Evolutionary conservation across 2,113 vertebrate species (phyloP).

Genomic region (Charina bottae): DNA sequence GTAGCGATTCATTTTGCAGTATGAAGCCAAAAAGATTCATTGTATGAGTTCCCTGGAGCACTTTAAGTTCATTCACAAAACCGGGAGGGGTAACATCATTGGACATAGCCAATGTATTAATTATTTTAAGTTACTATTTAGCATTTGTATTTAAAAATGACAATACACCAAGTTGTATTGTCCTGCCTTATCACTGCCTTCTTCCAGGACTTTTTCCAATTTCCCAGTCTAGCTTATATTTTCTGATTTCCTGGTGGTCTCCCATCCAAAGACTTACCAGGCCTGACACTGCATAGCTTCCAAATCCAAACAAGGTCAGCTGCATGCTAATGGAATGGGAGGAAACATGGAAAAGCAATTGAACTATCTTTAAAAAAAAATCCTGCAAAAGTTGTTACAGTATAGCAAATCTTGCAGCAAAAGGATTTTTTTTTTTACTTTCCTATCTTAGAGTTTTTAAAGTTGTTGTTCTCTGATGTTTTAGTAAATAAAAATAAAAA

Average conservation of each 20-base stretch:
- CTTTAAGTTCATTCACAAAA: background rate
- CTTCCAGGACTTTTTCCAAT: background rate
- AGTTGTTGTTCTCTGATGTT: too few species aligned
- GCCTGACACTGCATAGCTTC: too few species aligned
- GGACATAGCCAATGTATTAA: background rate
- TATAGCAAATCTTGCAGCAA: too few species aligned
- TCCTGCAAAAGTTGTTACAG: too few species aligned
- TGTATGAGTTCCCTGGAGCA: background rate
- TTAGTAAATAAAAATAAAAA: too few species aligned
- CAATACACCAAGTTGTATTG: background rate
- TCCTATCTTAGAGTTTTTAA: too few species aligned
- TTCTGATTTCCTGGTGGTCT: background rate
- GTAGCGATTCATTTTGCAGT: background rate
- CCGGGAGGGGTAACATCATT: background rate
- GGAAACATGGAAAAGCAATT: too few species aligned
- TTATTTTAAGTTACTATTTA: background rate
- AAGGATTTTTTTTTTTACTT: too few species aligned
- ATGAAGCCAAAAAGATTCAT: background rate
- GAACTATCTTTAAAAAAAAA: too few species aligned
- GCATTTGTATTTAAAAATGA: background rate
- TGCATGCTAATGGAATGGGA: too few species aligned
- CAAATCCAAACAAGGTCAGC: too few species aligned
- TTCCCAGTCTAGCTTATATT: background rate
- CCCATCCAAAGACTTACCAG: too few species aligned
- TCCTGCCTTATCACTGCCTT: background rate